These are phyloP conservation scores for Laterallus jamaicensis DNA, from an alignment of 2,113 vertebrate genomes.

Conservation along the genomic window DNA sequence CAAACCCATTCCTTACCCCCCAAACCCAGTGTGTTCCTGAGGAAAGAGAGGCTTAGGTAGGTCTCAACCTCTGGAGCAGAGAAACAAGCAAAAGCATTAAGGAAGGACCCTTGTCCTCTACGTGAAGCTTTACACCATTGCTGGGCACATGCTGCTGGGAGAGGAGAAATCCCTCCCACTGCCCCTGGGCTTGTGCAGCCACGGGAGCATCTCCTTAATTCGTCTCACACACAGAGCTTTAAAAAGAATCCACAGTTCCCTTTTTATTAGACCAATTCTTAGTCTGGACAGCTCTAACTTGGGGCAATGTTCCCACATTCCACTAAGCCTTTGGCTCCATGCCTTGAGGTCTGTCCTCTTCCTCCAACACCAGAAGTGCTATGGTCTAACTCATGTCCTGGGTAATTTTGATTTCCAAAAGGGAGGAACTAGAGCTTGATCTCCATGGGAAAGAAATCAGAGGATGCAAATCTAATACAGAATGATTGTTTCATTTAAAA, in stretches of 20 bases:
- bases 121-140: background rate
- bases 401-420: background rate
- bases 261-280: background rate
- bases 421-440: background rate
- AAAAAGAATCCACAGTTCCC: background rate
- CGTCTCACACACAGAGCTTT: background rate
- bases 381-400: no score
- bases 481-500: rapidly evolving
- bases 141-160: background rate
- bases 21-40: background rate
- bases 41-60: background rate
- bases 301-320: background rate
- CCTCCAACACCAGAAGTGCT: background rate
- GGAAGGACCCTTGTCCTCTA: background rate
- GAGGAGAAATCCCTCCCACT: background rate
- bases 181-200: background rate
- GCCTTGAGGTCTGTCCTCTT: background rate
- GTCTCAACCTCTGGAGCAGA: background rate
- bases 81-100: background rate
- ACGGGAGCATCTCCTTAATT: background rate
- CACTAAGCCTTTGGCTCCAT: background rate
- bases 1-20: background rate
- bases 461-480: background rate
- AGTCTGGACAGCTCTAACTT: background rate
- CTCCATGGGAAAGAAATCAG: background rate